Conservation (phyloP, 2,797 vertebrate species). For the Masticophis lateralis region DNA sequence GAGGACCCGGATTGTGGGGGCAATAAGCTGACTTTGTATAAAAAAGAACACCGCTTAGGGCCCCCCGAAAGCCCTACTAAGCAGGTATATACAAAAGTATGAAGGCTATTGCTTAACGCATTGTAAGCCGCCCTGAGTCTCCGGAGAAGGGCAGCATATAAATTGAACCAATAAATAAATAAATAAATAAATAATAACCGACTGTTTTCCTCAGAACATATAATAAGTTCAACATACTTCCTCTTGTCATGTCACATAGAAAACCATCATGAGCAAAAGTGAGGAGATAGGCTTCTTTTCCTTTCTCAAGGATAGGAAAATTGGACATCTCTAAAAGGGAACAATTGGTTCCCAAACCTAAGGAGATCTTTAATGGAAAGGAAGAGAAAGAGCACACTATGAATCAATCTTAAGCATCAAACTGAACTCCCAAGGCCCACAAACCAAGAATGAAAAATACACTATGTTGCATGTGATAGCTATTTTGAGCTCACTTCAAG, state of each 20-base stretch:
- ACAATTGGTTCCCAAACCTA: background rate
- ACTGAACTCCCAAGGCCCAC: background rate
- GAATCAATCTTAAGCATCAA: background rate
- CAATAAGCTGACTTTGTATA: no score
- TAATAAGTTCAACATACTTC: background rate
- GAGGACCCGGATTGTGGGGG: no score
- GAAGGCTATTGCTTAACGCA: no score
- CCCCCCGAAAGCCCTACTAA: no score
- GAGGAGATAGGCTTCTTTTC: background rate
- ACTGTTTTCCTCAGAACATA: background rate
- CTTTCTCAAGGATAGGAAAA: background rate
- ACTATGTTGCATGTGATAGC: background rate
- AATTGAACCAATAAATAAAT: no score
- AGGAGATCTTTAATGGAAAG: background rate
- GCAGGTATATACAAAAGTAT: no score
- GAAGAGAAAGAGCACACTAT: background rate
- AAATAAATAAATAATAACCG: background rate
- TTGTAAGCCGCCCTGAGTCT: no score
- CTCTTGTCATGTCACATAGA: background rate
- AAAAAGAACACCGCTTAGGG: no score
- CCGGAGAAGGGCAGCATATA: no score
- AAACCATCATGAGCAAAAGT: background rate
- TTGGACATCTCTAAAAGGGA: background rate
- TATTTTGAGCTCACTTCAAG: background rate
- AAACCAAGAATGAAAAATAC: background rate